Conservation (phyloP, 1,140 invertebrate species). For the Myzus persicae region DNA sequence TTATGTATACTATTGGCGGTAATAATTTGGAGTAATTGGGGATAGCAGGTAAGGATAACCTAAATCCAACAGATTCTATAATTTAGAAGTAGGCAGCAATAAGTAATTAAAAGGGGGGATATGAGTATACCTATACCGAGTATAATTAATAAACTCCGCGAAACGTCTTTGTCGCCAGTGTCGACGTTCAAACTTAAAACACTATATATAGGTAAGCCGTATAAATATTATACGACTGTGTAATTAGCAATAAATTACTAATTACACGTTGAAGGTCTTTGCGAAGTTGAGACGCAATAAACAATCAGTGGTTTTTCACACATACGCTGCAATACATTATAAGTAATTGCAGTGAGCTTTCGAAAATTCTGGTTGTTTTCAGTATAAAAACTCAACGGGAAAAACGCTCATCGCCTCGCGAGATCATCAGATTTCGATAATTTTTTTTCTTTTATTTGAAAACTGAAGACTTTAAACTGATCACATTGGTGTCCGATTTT, state of each 20-base stretch:
- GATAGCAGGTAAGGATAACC: not conserved
- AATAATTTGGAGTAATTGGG: not conserved
- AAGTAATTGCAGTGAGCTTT: not conserved
- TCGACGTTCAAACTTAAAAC: not conserved
- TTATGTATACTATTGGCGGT: not conserved
- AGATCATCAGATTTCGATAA: not conserved
- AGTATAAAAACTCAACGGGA: not conserved
- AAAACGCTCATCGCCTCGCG: too few relatives aligned
- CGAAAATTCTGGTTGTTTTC: not conserved
- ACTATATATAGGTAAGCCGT: not conserved
- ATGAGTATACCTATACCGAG: too few relatives aligned
- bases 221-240: not conserved
- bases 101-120: not conserved
- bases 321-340: not conserved
- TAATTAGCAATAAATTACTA: not conserved
- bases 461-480: not conserved
- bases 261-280: not conserved
- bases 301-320: not conserved
- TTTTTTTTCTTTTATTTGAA: not conserved
- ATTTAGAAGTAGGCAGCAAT: not conserved
- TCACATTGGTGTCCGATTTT: not conserved
- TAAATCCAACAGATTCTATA: slow-evolving; percentile 9
- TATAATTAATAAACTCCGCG: slow-evolving; percentile 5
- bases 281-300: not conserved
- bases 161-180: not conserved